Base-by-base conservation (phyloP, 2,797 vertebrate species). In the Oryzias sinensis region DNA sequence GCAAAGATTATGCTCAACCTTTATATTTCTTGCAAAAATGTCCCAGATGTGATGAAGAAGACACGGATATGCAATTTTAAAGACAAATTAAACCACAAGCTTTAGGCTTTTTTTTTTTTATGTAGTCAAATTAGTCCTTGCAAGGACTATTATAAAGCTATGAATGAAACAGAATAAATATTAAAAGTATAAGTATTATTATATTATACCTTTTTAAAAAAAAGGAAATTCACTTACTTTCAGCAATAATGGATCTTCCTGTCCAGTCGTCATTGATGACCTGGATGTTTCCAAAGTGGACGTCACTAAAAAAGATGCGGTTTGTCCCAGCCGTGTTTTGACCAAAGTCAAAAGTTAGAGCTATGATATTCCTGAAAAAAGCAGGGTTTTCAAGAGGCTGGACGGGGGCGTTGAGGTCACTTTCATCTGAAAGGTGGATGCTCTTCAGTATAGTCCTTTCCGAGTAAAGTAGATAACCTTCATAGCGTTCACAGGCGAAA, bases 231-330 rank as follows among this genome's bases (percentile, higher is more conserved):
- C 50, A 96, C 97, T 95, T 92, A 98, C 97, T 97, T 88, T 98
- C 96, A 57, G 95, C 88, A 2, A 99, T 87, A 41, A 98, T 63
- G 81, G 88, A 77, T 84, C 95, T 92, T 71, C 88, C 94, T 2
- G 94, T 90, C 97, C 97, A 99, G 87, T 99, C 95, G 52, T 99
- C 97, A 25, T 95, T 95, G 70, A 99, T 95, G 75, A 97, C 91
- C 72, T 99, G 97, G 75, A 99, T 98, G 82, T 98, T 99, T 79
- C 96, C 97, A 76, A 93, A 99, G 66, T 99, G 97, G 29, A 95
- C 92, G 5, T 99, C 97, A 2, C 97, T 98, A 84, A 95, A 98
- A 87, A 99, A 99, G n/a, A 99, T 94, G 20, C 96, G 93, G 55
- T 97, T 99, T 16, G 91, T 93, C 11, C 94, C 93, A 47, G 80